A percentile compares a stretch with the other conserved stretches of the same genome.
phyloP scores from a whole-genome alignment of 2,888 invertebrate genomes.

The Coleophora flavipennella region DNA sequence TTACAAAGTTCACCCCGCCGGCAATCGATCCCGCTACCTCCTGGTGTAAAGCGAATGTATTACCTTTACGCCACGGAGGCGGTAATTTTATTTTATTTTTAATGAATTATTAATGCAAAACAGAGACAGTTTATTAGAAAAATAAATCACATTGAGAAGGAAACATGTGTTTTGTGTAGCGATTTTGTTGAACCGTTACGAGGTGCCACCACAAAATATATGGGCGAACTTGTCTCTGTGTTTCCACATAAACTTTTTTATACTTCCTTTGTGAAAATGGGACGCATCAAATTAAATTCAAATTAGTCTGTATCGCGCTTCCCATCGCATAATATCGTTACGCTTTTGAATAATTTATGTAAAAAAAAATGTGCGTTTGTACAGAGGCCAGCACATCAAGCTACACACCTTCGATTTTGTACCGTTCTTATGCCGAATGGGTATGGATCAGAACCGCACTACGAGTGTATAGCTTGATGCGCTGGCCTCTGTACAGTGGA shows the following conservation, averaged over 20 bases:
- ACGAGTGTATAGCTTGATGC: too few species aligned
- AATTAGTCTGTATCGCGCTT: constrained; percentile 49
- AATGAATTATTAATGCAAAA: constrained; percentile 5
- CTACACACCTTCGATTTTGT: too few species aligned
- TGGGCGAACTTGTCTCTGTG: constrained; percentile 28
- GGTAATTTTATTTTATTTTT: too few species aligned
- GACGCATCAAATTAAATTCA: constrained; percentile 52
- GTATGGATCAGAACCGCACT: too few species aligned
- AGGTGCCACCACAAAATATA: constrained; percentile 32
- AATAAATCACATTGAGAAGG: constrained; percentile 17
- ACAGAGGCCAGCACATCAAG: too few species aligned
- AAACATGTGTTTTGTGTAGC: constrained; percentile 45
- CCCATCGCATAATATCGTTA: constrained; percentile 50
- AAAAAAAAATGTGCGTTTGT: constrained; percentile 50
- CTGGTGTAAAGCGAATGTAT: too few species aligned
- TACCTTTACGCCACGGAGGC: too few species aligned
- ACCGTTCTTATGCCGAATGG: too few species aligned
- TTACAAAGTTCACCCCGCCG: too few species aligned
- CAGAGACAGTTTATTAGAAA: constrained; percentile 14
- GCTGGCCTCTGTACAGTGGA: too few species aligned
- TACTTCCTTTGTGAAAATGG: constrained; percentile 42
- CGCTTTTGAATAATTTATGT: constrained; percentile 59
- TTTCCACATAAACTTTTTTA: constrained; percentile 41
- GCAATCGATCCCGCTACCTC: too few species aligned
- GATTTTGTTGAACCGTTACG: constrained; percentile 31